These are phyloP conservation scores for Peromyscus maniculatus DNA, from an alignment of 2,113 vertebrate genomes.

Conservation along the genomic window DNA sequence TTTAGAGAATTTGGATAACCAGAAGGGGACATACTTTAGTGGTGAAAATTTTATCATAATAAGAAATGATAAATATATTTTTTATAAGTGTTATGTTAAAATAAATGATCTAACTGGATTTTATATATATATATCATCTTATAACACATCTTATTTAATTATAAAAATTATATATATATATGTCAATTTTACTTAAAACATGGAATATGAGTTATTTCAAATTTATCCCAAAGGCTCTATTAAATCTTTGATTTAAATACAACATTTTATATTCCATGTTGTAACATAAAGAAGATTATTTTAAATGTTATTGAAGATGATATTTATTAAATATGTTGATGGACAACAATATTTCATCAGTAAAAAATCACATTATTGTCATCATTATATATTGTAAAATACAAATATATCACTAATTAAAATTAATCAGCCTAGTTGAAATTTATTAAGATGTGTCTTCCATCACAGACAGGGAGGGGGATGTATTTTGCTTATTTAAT, in stretches of 20 bases:
- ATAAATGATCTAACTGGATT: background rate
- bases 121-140: background rate
- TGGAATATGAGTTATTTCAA: background rate
- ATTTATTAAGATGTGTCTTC: background rate
- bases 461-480: background rate
- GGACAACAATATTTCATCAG: background rate
- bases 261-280: background rate
- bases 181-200: background rate
- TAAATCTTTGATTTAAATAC: slow-evolving; percentile 41
- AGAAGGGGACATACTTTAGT: background rate
- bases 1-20: background rate
- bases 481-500: background rate
- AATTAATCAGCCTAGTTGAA: background rate
- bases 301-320: slow-evolving; percentile 46
- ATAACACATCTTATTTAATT: background rate
- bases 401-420: slow-evolving; percentile 14
- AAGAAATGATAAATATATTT: slow-evolving; percentile 11
- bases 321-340: slow-evolving; percentile 19
- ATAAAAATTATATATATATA: background rate
- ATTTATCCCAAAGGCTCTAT: background rate
- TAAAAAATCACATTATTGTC: slow-evolving; percentile 18
- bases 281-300: background rate
- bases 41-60: background rate
- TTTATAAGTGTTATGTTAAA: background rate
- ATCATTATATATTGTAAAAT: slow-evolving; percentile 44